Base-by-base conservation (phyloP, 2,888 invertebrate genomes). In the Belgica antarctica region DNA sequence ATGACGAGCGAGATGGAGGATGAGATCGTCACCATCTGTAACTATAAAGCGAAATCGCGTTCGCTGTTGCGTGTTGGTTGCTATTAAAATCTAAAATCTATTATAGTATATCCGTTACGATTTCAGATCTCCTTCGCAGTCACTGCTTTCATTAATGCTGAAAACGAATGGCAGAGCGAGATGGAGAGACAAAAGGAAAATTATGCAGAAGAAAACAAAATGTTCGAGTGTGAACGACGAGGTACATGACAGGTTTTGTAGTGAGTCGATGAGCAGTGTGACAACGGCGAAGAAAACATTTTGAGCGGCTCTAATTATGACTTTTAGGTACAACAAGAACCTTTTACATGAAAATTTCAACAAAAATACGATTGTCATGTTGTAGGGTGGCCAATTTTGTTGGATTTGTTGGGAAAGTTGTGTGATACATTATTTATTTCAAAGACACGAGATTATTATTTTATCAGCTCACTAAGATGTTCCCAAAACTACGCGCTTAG, bases 61-160 rank as follows among this genome's bases (percentile, higher is more conserved):
- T 59, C 25, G 59, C 27, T n/a, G 24, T 25, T 59, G 59, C 59
- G 59, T 59, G 59, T 52, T 62, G 62, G 24, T 12, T 34, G 62
- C 62, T 22, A 62, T 62, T 62, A 62, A 65, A 61, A 24, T 41
- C 41, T 41, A 62, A 62, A 63, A 65, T 65, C 65, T 65, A 65
- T 65, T 65, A 65, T 65, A 47, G 65, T 65, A 65, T 65, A 65
- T 65, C 65, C 65, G 65, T 65, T 65, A 65, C 65, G 36, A 65
- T 65, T 65, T 65, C 36, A 25, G 25, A 22, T 65, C 5, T 46
- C 12, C 17, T 10, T 62, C n/a, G 17, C 22, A 52, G 12, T 59
- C 12, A 22, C 52, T 52, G 8, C 2, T 52, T 52, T 52, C 52
- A 52, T 52, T 17, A 52, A 17, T n/a, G n/a, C n/a, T n/a, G n/a